phyloP scores from a whole-genome alignment of 2,113 vertebrate species.

The Rhineura floridana region DNA sequence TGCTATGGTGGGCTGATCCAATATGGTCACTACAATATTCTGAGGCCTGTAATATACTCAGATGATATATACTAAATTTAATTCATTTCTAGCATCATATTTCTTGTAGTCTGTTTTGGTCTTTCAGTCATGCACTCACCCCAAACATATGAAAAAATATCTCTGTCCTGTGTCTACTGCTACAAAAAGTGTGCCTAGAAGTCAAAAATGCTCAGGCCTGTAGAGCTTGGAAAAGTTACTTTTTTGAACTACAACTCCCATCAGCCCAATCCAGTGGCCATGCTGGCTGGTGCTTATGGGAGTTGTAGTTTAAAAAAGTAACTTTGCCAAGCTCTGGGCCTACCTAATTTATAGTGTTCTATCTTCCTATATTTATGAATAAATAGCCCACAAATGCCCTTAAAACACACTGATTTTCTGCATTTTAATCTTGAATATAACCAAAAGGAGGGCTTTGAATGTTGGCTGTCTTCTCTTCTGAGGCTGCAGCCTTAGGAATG shows the following conservation, averaged over 20 bases:
- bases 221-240: too few relatives aligned
- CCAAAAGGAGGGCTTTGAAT: background rate
- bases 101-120: background rate
- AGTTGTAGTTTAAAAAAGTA: too few relatives aligned
- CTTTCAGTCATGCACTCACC: background rate
- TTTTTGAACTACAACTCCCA: too few relatives aligned
- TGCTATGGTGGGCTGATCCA: too few relatives aligned
- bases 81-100: background rate
- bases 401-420: background rate
- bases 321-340: too few relatives aligned
- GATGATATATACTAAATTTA: background rate
- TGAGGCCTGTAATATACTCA: too few relatives aligned
- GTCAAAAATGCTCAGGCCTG: too few relatives aligned
- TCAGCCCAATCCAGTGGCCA: too few relatives aligned
- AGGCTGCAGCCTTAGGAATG: background rate
- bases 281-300: too few relatives aligned
- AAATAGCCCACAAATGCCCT: background rate
- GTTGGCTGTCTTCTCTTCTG: background rate
- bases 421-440: background rate
- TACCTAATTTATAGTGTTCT: background rate
- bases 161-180: background rate
- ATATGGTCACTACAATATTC: too few relatives aligned
- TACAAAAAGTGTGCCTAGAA: background rate
- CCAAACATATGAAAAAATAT: background rate
- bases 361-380: background rate